Percentiles rank a stretch among this genome's conserved stretches.
phyloP scores from a whole-genome alignment of 2,113 vertebrate genomes.

The Mesoclemmys tuberculata region DNA sequence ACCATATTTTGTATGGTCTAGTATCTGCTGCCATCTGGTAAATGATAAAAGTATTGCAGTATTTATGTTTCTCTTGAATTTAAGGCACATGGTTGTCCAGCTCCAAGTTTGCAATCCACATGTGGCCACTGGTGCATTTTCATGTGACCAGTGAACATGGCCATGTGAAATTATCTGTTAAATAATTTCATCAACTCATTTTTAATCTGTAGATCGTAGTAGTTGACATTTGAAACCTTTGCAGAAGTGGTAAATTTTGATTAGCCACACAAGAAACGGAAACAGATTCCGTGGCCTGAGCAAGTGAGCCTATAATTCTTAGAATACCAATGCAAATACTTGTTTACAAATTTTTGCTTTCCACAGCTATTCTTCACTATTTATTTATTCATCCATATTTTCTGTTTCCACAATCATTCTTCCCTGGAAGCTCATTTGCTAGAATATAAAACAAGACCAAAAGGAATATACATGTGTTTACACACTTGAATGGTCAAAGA shows the following conservation, averaged over 20 bases:
- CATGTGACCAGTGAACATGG: not conserved
- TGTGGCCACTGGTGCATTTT: not conserved
- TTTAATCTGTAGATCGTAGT: accelerated
- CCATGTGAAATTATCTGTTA: not conserved
- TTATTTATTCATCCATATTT: not conserved
- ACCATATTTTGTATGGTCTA: too few relatives aligned
- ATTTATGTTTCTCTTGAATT: not conserved
- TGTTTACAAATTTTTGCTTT: not conserved
- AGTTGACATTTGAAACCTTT: accelerated
- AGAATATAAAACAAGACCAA: accelerated
- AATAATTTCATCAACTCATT: not conserved
- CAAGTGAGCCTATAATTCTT: accelerated
- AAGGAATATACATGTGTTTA: accelerated
- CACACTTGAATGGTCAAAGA: not conserved
- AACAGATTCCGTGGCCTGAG: accelerated
- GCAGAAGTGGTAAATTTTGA: accelerated
- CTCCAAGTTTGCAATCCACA: not conserved
- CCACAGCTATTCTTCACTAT: not conserved
- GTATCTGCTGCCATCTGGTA: not conserved
- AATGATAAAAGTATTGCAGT: not conserved
- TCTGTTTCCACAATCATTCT: not conserved
- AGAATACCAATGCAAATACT: not conserved
- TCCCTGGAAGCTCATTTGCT: not conserved
- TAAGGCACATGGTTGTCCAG: too few relatives aligned
- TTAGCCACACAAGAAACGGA: accelerated